Conservation (phyloP, 1,140 invertebrate genomes). For the Pentalonia nigronervosa region DNA sequence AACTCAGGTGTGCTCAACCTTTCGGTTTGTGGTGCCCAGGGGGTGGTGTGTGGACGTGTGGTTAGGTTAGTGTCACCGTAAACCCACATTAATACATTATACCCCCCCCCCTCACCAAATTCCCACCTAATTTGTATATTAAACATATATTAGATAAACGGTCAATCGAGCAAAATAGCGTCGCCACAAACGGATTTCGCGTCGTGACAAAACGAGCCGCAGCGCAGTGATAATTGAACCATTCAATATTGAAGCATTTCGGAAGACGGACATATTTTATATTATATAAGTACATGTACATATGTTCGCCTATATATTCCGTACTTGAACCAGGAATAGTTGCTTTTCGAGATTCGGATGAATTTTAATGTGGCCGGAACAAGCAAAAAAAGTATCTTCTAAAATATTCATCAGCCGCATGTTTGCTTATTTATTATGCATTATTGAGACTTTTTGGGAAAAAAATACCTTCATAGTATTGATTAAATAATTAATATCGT, state of each 20-base stretch:
- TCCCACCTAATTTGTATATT: background rate
- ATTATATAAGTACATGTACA: background rate
- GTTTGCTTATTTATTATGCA: background rate
- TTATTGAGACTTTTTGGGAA: background rate
- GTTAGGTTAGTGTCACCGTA: background rate
- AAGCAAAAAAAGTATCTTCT: background rate
- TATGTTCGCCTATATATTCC: background rate
- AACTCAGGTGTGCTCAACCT: conserved; percentile 58
- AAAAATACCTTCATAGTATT: background rate
- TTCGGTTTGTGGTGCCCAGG: background rate
- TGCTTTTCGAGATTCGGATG: background rate
- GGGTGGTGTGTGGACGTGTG: background rate
- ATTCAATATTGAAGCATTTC: background rate
- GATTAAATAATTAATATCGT: background rate
- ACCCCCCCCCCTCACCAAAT: background rate
- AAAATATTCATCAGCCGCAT: background rate
- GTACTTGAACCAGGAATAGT: background rate
- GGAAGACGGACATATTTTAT: background rate
- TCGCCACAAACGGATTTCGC: background rate
- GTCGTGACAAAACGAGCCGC: background rate
- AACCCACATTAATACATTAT: background rate
- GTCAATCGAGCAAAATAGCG: background rate
- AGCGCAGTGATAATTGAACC: background rate
- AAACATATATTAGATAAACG: background rate
- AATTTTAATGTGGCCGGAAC: background rate